Base-by-base conservation (phyloP, 2,797 vertebrate genomes). In the Gallinago solitaria region DNA sequence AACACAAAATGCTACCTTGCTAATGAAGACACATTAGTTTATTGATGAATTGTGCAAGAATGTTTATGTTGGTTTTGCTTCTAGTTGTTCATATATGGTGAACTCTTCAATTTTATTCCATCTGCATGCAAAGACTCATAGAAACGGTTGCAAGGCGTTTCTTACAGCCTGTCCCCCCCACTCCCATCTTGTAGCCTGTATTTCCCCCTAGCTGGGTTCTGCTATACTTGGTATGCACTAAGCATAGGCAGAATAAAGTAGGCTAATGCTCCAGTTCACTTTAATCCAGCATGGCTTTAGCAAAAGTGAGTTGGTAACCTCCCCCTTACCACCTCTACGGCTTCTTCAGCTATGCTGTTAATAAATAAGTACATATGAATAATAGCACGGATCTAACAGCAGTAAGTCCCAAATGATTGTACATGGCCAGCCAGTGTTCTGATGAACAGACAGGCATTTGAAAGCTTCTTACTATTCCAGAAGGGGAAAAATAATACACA, bases 1-100 rank as follows among this genome's bases (percentile, higher is more conserved):
- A 97, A 96, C 83, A 96, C 90, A 97, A 97, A 97, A 97, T 86
- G 93, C 65, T 96, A 79, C 94, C 85, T 94, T 78, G 47, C 78
- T 98, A 97, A 98, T 97, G 96, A 97, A 97, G 97, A 98, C 60
- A 74, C 95, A 98, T 47, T 96, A 95, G 79, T 76, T 87, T 94
- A 98, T 97, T 96, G 97, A 98, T 97, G 96, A 91, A 69, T 67
- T 97, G 94, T 92, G 93, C 91, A 96, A 90, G 91, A 95, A 93
- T 96, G 83, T 95, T 95, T 97, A 95, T 96, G 93, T 41, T 91
- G 94, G 71, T 70, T 96, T 93, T 81, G 75, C 39, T 90, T 68
- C 78, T 51, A 73, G 86, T 92, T 96, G 88, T 82, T 95, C 90
- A 87, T 95, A 85, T 82, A 90, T 80, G 86, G 84, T 82, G 48